Evolutionary conservation across 1,140 invertebrate genomes (phyloP).

Genomic region (Euwallacea similis): DNA sequence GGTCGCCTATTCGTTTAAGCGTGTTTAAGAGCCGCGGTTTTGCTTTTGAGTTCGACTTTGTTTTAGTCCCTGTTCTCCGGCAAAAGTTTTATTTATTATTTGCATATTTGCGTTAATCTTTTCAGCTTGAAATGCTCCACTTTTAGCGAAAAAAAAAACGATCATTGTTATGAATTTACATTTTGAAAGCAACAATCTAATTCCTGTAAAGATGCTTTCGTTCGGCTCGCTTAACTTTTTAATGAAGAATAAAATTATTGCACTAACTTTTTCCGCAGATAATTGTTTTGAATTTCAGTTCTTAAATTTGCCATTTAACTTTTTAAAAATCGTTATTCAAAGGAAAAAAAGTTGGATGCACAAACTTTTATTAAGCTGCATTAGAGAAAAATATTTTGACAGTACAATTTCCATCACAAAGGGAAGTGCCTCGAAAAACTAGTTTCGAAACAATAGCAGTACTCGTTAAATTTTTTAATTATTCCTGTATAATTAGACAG

Average conservation of each 20-base stretch:
- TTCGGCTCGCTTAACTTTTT: slow-evolving; percentile 7
- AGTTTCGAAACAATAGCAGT: no score
- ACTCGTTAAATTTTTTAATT: no score
- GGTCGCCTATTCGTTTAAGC: neutral
- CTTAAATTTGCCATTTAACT: slow-evolving; percentile 5
- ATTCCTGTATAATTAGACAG: no score
- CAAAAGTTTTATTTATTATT: slow-evolving; percentile 6
- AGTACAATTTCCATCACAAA: no score
- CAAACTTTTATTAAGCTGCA: neutral
- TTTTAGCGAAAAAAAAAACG: no score
- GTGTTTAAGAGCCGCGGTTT: neutral
- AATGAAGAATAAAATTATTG: slow-evolving; percentile 10
- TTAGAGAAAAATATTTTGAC: no score
- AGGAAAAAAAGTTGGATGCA: neutral
- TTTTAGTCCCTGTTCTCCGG: neutral
- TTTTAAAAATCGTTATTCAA: slow-evolving; percentile 3
- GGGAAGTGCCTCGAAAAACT: no score
- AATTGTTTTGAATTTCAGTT: neutral
- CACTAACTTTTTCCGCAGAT: neutral
- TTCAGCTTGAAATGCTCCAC: no score
- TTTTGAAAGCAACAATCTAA: neutral
- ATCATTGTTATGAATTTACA: no score
- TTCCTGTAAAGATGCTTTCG: neutral
- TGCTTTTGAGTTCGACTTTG: neutral
- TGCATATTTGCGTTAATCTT: neutral